A percentile compares a stretch with the other conserved stretches of the same genome.
Conservation (phyloP, 2,113 vertebrate genomes). For the Cyphomyrus plagiostoma region DNA sequence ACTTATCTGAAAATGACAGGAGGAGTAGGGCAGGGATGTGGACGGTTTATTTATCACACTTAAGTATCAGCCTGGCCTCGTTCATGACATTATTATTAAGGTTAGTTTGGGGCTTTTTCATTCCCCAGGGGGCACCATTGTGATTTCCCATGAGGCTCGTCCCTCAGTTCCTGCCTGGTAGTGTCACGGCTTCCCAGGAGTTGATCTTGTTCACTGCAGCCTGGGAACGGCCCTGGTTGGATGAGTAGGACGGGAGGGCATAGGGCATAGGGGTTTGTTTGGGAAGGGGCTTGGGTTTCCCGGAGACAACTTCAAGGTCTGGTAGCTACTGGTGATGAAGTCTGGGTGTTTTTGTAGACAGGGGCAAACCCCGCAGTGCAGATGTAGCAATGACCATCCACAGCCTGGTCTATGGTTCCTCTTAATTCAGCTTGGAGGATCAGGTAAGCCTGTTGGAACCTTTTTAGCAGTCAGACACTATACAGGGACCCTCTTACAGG, state of each 20-base stretch:
- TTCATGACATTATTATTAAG: neutral
- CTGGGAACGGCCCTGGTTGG: neutral
- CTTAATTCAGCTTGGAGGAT: neutral
- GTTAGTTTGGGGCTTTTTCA: neutral
- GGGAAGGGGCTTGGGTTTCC: neutral
- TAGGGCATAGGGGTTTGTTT: neutral
- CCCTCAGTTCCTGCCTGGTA: neutral
- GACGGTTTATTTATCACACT: neutral
- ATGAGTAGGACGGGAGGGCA: neutral
- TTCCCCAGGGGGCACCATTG: neutral
- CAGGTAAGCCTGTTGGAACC: neutral
- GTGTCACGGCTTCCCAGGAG: neutral
- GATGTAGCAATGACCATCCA: neutral
- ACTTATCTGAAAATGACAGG: neutral
- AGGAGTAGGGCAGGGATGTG: neutral
- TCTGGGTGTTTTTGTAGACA: neutral
- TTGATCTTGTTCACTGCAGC: neutral
- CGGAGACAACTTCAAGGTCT: neutral
- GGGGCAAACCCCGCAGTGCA: neutral
- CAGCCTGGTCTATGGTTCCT: neutral
- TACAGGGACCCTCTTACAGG: neutral
- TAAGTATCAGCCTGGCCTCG: neutral
- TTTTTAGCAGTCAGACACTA: neutral
- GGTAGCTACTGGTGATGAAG: neutral
- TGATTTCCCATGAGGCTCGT: neutral